phyloP scores from a whole-genome alignment of 2,797 vertebrate species.

The Xiphophorus birchmanni region DNA sequence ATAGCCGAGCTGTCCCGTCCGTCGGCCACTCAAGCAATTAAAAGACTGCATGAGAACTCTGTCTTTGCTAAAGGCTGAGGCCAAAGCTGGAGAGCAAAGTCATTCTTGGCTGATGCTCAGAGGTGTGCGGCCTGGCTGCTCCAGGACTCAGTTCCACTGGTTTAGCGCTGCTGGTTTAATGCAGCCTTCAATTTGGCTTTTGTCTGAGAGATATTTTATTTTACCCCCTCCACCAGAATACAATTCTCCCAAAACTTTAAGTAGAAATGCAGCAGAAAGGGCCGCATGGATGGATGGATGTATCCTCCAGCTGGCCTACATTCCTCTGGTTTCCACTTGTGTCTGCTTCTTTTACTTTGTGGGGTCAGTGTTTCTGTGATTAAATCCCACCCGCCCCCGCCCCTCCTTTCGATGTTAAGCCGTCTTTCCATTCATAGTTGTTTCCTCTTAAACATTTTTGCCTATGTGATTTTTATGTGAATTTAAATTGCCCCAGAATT shows the following conservation, averaged over 20 bases:
- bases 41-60: conserved; percentile 41
- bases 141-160: conserved; percentile 45
- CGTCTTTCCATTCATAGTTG: conserved; percentile 76
- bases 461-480: conserved; percentile 54
- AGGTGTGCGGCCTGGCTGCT: conserved; percentile 58
- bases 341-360: conserved; percentile 81
- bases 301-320: conserved; percentile 80
- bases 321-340: conserved; percentile 83
- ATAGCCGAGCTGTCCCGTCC: conserved; percentile 44
- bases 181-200: conserved; percentile 77
- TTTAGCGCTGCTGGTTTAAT: conserved; percentile 75
- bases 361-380: conserved; percentile 82
- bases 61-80: conserved; percentile 56
- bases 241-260: conserved; percentile 64
- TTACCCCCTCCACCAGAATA: conserved; percentile 43
- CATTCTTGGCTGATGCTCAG: conserved; percentile 48
- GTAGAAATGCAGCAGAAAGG: conserved; percentile 78
- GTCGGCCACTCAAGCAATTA: conserved; percentile 63
- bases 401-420: conserved; percentile 60
- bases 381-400: conserved; percentile 63
- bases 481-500: conserved; percentile 58
- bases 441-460: conserved; percentile 56
- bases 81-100: conserved; percentile 47
- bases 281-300: conserved; percentile 69
- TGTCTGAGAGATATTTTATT: conserved; percentile 61